Base-by-base conservation (phyloP, 1,140 invertebrate genomes). In the Xylocopa sonorina region DNA sequence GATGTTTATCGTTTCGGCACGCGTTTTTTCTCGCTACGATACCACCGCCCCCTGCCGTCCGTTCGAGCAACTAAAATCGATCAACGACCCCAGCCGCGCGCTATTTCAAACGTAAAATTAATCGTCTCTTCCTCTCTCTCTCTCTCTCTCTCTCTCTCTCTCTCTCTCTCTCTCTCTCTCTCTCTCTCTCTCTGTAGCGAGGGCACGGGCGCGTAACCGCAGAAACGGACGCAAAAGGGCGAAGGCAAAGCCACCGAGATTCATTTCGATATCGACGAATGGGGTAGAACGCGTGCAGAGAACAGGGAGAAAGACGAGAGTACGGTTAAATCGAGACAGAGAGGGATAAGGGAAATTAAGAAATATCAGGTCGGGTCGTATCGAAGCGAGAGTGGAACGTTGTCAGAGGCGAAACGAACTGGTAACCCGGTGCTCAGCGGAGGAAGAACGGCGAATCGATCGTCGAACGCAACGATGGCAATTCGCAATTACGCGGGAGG, bases 401-500 rank as follows among this genome's bases (percentile, higher is more conserved):
- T 74, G 72, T 74, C 64, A 50, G 55, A 72, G 38, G 38, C 27
- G 71, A 64, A 74, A 74, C 64, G 63, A 74, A 74, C 72, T 34
- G 18, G 69, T 55, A 72, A 60, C 24, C 38, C 69, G 18, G 14
- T 60, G n/a, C n/a, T 32, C 55, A 18, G 0, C 2, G 71, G 43
- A 62, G 57, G 16, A 71, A 63, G 32, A 18, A 38, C 50, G 58
- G 38, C 24, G 53, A 69, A 77, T 71, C 75, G 66, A 77, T 77
- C 74, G 74, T 24, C 27, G 63, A 69, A 69, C 53, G 53, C 75
- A 46, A 71, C 64, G 64, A 69, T 48, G 66, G 41, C 66, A 69
- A 77, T 60, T 77, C 53, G 66, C 75, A 77, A 77, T 77, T 77
- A 77, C 66, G 66, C 66, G 43, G 66, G 46, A 53, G 66, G 75